phyloP scores from a whole-genome alignment of 1,140 invertebrate genomes.

The Paraescarpia echinospica region DNA sequence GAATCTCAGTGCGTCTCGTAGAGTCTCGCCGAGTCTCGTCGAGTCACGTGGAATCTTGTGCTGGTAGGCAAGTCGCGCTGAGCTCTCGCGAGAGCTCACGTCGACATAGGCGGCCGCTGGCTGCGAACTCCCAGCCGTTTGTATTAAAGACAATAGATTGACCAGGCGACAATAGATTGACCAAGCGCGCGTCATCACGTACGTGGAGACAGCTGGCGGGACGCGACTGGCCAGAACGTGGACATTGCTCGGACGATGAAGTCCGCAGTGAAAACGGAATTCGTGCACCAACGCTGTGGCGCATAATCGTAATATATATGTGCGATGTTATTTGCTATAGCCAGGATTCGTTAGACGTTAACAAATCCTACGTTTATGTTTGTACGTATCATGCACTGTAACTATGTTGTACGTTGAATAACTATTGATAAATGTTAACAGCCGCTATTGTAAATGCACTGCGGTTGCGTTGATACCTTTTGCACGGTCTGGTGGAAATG shows the following conservation, averaged over 20 bases:
- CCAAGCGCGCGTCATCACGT: background rate
- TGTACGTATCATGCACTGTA: background rate
- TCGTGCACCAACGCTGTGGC: background rate
- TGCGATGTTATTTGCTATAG: conserved; percentile 1
- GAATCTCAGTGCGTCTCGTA: background rate
- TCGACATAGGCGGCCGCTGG: background rate
- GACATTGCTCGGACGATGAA: background rate
- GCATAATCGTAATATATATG: conserved; percentile 6
- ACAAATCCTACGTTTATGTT: background rate
- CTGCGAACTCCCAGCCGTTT: background rate
- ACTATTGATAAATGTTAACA: background rate
- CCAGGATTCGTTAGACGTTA: background rate
- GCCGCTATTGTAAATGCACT: background rate
- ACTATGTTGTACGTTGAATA: background rate
- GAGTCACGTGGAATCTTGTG: background rate
- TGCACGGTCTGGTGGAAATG: background rate
- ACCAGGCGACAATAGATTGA: background rate
- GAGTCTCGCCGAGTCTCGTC: background rate
- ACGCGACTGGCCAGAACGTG: background rate
- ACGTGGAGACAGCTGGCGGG: background rate
- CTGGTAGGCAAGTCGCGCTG: conserved; percentile 2
- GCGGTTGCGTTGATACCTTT: background rate
- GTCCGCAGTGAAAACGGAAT: background rate
- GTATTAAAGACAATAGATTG: background rate
- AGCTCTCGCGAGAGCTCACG: background rate